Evolutionary conservation across 2,888 invertebrate species (phyloP), one percentile per base, ranked within the genome.

Genomic region (Leuctra nigra): DNA sequence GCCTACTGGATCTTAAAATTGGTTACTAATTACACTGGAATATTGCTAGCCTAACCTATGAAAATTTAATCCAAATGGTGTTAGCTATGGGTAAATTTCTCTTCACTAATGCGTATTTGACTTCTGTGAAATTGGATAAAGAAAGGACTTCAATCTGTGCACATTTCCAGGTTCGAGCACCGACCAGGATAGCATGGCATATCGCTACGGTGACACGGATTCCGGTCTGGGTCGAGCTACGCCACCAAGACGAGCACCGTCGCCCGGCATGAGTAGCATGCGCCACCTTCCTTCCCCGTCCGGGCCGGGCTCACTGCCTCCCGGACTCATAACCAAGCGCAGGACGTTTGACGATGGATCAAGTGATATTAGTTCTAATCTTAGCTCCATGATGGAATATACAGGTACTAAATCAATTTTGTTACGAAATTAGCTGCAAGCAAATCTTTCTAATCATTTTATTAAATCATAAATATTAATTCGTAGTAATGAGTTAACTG

Each of bases 161-260:
- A 14, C 7, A 20, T n/a, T 46, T 54, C 9, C 69, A 77, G 78
- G 77, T 65, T 77, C 78, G 60, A 78, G 77, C 67, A 78, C 75
- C 63, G 79, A 79, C 67, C 78, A 79, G 67, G 79, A 79, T 66
- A 77, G 77, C 67, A 68, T 79, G 66, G 73, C 75, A 58, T 77
- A 77, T 68, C 75, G 77, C 53, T 76, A 76, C 66, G 75, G 78
- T 72, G 84, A 83, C 74, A 83, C 87, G 73, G 91, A 91, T 78
- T 89, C 89, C 65, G 91, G 91, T 63, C 77, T 91, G 73, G 91
- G 91, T 47, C 81, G 90, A 67, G 88, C 90, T 52, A 91, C 92
- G 56, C 91, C 91, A 56, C 91, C 91, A 52, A 79, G 91, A 63
- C 82, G 91, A 68, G 90, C 90, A 41, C 87, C 91, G 54, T 91